phyloP scores from a whole-genome alignment of 2,888 invertebrate genomes.

The Nycteola revayana region DNA sequence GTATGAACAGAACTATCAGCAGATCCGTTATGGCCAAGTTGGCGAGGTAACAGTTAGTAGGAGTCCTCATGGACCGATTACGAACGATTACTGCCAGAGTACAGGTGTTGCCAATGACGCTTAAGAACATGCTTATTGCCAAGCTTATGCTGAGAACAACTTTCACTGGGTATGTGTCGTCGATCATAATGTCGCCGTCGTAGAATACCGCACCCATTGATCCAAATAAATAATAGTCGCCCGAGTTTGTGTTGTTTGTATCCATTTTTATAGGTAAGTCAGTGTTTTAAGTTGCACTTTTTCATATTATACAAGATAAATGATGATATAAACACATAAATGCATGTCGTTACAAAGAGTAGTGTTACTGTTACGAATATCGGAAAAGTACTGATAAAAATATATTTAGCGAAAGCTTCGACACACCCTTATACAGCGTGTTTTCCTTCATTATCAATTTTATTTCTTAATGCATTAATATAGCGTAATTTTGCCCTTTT shows the following conservation, averaged over 20 bases:
- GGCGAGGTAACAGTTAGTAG: slow-evolving; percentile 91
- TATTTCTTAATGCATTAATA: too few relatives aligned
- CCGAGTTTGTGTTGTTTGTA: slow-evolving; percentile 41
- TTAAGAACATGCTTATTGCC: slow-evolving; percentile 84
- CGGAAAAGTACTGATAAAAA: slow-evolving; percentile 40
- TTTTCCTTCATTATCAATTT: too few relatives aligned
- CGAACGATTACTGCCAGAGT: slow-evolving; percentile 89
- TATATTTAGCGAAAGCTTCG: slow-evolving; percentile 31
- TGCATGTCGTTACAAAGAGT: slow-evolving; percentile 2
- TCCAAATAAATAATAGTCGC: slow-evolving; percentile 50
- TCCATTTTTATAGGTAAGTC: slow-evolving; percentile 5
- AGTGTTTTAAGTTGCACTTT: not conserved
- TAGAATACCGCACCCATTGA: slow-evolving; percentile 57
- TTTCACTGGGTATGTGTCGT: slow-evolving; percentile 73
- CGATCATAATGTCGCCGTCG: slow-evolving; percentile 29
- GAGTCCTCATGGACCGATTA: slow-evolving; percentile 90
- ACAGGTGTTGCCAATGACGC: slow-evolving; percentile 87
- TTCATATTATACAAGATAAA: not conserved
- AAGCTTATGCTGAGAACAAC: slow-evolving; percentile 77
- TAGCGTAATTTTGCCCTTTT: too few relatives aligned
- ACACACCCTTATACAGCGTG: slow-evolving; percentile 40
- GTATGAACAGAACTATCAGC: slow-evolving; percentile 86
- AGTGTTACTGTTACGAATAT: slow-evolving; percentile 36
- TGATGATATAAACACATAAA: too few relatives aligned
- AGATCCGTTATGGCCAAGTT: slow-evolving; percentile 90